Percentiles rank a stretch among this genome's conserved stretches.
These are phyloP conservation scores for Pycnonotus jocosus DNA, from an alignment of 2,113 vertebrate species.

Conservation along the genomic window DNA sequence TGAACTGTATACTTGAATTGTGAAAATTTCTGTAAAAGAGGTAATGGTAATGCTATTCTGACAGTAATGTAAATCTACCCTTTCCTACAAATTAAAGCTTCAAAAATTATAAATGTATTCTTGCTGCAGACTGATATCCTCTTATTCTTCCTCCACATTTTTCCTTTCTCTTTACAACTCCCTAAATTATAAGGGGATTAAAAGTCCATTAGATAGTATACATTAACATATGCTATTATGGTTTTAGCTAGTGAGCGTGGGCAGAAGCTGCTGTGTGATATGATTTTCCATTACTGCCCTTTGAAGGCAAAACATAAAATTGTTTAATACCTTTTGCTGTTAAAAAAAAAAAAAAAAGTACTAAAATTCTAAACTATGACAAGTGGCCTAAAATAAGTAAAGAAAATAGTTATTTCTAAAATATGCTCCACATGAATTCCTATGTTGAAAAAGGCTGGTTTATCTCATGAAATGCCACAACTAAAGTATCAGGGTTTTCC, in stretches of 20 bases:
- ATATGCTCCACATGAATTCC: background rate
- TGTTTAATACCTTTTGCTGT: background rate
- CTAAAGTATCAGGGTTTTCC: background rate
- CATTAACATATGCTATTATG: constrained; percentile 30
- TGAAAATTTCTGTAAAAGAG: background rate
- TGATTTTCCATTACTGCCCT: constrained; percentile 17
- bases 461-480: background rate
- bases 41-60: background rate
- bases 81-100: constrained; percentile 34
- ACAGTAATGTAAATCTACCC: background rate
- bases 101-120: constrained; percentile 28
- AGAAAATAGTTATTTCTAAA: background rate
- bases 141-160: constrained; percentile 12
- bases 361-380: background rate
- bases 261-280: constrained; percentile 12
- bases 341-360: background rate
- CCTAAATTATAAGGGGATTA: constrained; percentile 59
- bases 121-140: constrained; percentile 14
- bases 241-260: background rate
- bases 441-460: background rate
- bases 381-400: background rate
- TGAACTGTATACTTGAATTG: background rate
- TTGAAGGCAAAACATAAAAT: constrained; percentile 28
- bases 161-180: constrained; percentile 34
- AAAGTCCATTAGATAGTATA: constrained; percentile 41